These are phyloP conservation scores for Lamproptera curius DNA, from an alignment of 2,888 invertebrate genomes.

Conservation along the genomic window DNA sequence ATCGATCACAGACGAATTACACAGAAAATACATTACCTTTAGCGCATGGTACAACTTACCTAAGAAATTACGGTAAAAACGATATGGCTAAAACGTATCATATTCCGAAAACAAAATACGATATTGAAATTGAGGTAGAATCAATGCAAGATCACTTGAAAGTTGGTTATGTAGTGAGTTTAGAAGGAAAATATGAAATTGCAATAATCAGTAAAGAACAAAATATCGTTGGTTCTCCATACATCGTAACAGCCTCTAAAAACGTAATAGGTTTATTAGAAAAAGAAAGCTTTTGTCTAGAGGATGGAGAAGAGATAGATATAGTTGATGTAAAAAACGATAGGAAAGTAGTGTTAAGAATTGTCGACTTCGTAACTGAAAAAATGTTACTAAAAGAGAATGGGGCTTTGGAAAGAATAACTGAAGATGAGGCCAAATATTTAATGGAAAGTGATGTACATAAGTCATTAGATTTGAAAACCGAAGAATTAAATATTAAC, in stretches of 20 bases:
- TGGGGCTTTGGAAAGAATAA: conserved; percentile 66
- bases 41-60: conserved; percentile 64
- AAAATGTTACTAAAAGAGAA: conserved; percentile 76
- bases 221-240: conserved; percentile 79
- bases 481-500: conserved; percentile 21
- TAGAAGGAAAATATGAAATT: conserved; percentile 77
- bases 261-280: conserved; percentile 55
- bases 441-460: conserved; percentile 46
- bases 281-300: conserved; percentile 57
- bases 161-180: conserved; percentile 68
- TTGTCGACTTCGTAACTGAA: conserved; percentile 76
- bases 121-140: conserved; percentile 72
- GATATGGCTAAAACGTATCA: conserved; percentile 68
- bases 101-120: conserved; percentile 68
- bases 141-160: conserved; percentile 67
- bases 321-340: conserved; percentile 64
- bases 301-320: conserved; percentile 70
- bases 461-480: conserved; percentile 22
- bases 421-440: conserved; percentile 60
- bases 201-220: conserved; percentile 76
- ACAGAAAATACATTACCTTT: conserved; percentile 64
- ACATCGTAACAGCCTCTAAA: conserved; percentile 62
- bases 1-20: conserved; percentile 52
- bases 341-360: conserved; percentile 68
- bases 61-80: conserved; percentile 64